A percentile compares a stretch with the other conserved stretches of the same genome.
Evolutionary conservation across 1,140 invertebrate species (phyloP).

Genomic region (Zaprionus ghesquierei): DNA sequence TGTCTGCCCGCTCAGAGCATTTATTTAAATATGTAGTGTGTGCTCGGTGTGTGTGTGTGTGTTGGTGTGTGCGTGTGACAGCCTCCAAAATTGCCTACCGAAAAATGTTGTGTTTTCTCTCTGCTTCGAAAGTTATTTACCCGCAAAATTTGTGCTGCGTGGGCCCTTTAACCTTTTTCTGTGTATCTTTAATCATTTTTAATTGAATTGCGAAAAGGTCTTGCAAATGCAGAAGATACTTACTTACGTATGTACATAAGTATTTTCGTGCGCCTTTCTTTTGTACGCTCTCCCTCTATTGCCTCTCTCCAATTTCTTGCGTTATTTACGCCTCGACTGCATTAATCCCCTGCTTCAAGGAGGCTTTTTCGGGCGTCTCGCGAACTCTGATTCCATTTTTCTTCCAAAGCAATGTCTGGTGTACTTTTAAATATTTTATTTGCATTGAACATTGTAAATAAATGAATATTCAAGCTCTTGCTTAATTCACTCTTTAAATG

Average conservation of each 20-base stretch:
- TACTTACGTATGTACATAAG: background rate
- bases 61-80: slow-evolving; percentile 21
- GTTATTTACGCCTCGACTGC: slow-evolving; percentile 1
- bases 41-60: slow-evolving; percentile 19
- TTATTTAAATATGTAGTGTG: slow-evolving; percentile 11
- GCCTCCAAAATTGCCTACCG: slow-evolving; percentile 16
- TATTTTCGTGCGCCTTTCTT: background rate
- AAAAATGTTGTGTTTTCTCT: slow-evolving; percentile 32
- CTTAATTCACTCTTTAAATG: background rate
- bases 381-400: too few species aligned
- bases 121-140: slow-evolving; percentile 63
- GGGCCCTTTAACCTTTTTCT: slow-evolving; percentile 68
- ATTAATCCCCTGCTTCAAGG: background rate
- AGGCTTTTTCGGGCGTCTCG: too few species aligned
- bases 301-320: background rate
- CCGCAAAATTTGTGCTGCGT: slow-evolving; percentile 70
- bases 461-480: background rate
- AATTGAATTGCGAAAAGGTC: slow-evolving; percentile 69
- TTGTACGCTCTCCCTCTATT: background rate
- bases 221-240: background rate
- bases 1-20: slow-evolving; percentile 1
- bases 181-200: slow-evolving; percentile 77
- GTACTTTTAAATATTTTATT: background rate
- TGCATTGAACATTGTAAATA: background rate
- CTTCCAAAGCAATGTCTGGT: background rate